A percentile compares a stretch with the other conserved stretches of the same genome.
Conservation (phyloP, 2,113 vertebrate genomes). For the Cepphus grylle region DNA sequence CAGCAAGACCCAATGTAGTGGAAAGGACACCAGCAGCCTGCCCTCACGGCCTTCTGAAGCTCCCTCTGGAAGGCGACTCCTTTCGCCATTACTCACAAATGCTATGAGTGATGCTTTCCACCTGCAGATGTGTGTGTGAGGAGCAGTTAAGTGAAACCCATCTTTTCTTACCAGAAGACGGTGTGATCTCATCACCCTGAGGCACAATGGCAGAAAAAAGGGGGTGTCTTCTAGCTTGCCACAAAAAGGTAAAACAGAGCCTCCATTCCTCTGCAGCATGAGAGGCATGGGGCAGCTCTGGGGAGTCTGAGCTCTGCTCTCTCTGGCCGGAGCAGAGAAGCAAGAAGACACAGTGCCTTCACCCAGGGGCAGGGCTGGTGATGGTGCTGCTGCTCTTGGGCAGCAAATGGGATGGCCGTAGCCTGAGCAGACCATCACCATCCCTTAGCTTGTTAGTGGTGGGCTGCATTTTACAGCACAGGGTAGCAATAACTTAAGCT, state of each 20-base stretch:
- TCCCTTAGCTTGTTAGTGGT: neutral
- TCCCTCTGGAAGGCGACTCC: neutral
- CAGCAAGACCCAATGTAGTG: neutral
- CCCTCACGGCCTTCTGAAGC: neutral
- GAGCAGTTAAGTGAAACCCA: neutral
- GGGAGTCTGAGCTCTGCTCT: neutral
- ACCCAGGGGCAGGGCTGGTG: neutral
- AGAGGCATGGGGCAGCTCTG: neutral
- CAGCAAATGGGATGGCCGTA: neutral
- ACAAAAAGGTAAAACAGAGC: neutral
- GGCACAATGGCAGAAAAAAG: neutral
- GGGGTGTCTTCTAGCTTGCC: neutral
- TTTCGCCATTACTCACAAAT: neutral
- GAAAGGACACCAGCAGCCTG: neutral
- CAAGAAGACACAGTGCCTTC: neutral
- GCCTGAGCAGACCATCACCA: neutral
- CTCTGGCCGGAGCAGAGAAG: neutral
- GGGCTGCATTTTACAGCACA: neutral
- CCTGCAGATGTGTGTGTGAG: neutral
- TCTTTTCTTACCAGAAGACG: neutral
- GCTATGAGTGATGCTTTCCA: neutral
- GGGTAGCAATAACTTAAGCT: neutral
- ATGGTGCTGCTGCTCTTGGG: rapidly evolving
- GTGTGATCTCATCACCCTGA: neutral
- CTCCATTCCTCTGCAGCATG: neutral